These are phyloP conservation scores for Trachemys scripta DNA, from an alignment of 2,113 vertebrate species.

Conservation along the genomic window DNA sequence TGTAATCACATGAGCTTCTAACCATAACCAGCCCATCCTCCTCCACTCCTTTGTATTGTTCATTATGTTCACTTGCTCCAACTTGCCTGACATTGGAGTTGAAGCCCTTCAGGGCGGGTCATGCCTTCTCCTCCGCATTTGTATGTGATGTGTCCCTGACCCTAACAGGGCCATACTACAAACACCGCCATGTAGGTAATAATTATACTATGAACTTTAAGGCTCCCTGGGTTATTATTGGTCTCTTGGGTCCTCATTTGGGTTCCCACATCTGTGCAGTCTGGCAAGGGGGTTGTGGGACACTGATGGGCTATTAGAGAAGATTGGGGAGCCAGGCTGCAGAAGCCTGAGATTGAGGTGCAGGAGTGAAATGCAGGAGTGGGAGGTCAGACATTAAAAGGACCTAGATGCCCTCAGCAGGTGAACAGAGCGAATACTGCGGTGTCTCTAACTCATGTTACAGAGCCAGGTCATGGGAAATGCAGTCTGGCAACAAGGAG, in stretches of 20 bases:
- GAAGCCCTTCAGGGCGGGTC: neutral
- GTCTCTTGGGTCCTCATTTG: neutral
- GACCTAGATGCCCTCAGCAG: neutral
- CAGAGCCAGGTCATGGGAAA: neutral
- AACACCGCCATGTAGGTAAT: neutral
- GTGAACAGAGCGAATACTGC: neutral
- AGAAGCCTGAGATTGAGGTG: neutral
- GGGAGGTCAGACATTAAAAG: neutral
- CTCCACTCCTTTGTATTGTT: neutral
- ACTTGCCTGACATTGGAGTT: neutral
- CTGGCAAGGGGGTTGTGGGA: no score
- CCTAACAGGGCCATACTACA: neutral
- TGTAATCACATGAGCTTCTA: neutral
- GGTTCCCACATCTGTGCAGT: neutral
- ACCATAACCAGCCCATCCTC: neutral
- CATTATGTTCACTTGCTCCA: neutral
- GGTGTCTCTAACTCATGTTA: neutral
- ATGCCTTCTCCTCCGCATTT: neutral
- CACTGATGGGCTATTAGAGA: neutral
- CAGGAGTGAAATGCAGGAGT: neutral
- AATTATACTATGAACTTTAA: neutral
- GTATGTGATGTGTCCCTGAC: neutral
- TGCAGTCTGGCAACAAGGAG: neutral
- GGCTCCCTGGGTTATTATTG: neutral
- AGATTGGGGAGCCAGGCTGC: neutral